These are phyloP conservation scores for Stenolophus ochropezus DNA, from an alignment of 2,888 invertebrate species.

Conservation along the genomic window DNA sequence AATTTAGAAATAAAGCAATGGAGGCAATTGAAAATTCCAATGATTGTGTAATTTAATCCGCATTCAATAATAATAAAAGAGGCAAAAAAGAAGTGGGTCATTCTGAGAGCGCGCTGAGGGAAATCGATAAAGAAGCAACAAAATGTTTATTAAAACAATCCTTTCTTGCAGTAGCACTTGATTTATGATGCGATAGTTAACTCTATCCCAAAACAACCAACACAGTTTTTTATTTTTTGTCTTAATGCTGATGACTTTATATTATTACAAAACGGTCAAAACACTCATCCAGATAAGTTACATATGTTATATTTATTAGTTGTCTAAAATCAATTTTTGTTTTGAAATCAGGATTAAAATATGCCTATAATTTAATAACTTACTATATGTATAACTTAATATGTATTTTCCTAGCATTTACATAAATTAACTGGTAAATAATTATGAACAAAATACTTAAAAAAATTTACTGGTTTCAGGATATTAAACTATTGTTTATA, in stretches of 20 bases:
- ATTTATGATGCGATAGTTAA: slow-evolving; percentile 9
- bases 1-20: not conserved
- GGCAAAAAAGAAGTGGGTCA: slow-evolving; percentile 20
- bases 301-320: too few relatives aligned
- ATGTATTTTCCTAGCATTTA: too few relatives aligned
- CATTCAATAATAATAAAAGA: slow-evolving; percentile 8
- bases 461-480: too few relatives aligned
- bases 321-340: too few relatives aligned
- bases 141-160: slow-evolving; percentile 23
- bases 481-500: too few relatives aligned
- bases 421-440: too few relatives aligned
- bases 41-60: not conserved
- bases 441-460: too few relatives aligned
- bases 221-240: not conserved
- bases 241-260: not conserved
- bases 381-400: too few relatives aligned
- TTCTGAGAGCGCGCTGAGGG: not conserved
- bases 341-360: too few relatives aligned
- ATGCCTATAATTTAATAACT: too few relatives aligned
- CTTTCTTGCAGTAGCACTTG: not conserved
- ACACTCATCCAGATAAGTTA: too few relatives aligned
- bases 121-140: slow-evolving; percentile 20
- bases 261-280: too few relatives aligned
- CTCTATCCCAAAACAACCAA: not conserved
- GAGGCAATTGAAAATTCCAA: slow-evolving; percentile 2